Percentiles rank a stretch among this genome's conserved stretches.
phyloP scores from a whole-genome alignment of 64 coral and sea anemone species.

The Stichodactyla helianthus region DNA sequence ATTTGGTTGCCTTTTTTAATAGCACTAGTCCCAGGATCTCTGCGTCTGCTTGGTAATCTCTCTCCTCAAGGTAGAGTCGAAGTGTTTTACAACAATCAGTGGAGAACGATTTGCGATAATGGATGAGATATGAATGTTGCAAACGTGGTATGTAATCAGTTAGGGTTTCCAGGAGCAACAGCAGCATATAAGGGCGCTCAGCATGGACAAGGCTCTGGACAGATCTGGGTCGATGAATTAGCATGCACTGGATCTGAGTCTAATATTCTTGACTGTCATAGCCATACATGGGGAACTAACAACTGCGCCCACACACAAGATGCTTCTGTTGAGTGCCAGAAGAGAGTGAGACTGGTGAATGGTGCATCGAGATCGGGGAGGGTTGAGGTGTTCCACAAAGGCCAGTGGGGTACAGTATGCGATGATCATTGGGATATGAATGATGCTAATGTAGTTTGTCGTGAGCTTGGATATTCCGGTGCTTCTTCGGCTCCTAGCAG shows the following conservation, averaged over 20 bases:
- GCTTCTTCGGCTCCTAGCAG: slow-evolving; percentile 4
- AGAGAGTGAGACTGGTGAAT: neutral
- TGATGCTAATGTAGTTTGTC: slow-evolving; percentile 42
- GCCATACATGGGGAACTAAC: neutral
- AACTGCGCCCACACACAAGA: slow-evolving; percentile 11
- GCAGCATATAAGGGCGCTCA: neutral
- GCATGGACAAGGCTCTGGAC: slow-evolving; percentile 2
- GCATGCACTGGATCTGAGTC: neutral
- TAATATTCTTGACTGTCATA: neutral
- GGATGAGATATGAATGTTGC: slow-evolving; percentile 5
- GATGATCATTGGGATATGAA: slow-evolving; percentile 34
- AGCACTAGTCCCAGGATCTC: neutral
- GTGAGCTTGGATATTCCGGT: slow-evolving; percentile 32
- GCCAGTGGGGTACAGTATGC: slow-evolving; percentile 43
- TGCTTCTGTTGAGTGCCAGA: neutral
- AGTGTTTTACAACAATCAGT: slow-evolving; percentile 13
- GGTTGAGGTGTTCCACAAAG: slow-evolving; percentile 31
- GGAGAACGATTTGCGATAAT: slow-evolving; percentile 45
- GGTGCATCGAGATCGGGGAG: slow-evolving; percentile 3
- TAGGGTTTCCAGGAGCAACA: slow-evolving; percentile 15
- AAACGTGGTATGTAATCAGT: slow-evolving; percentile 18
- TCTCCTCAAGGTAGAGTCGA: slow-evolving; percentile 7
- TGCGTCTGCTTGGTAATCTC: neutral
- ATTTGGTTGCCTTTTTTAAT: neutral
- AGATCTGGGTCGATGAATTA: slow-evolving; percentile 24